phyloP scores from a whole-genome alignment of 1,140 invertebrate species.

The Musca vetustissima region DNA sequence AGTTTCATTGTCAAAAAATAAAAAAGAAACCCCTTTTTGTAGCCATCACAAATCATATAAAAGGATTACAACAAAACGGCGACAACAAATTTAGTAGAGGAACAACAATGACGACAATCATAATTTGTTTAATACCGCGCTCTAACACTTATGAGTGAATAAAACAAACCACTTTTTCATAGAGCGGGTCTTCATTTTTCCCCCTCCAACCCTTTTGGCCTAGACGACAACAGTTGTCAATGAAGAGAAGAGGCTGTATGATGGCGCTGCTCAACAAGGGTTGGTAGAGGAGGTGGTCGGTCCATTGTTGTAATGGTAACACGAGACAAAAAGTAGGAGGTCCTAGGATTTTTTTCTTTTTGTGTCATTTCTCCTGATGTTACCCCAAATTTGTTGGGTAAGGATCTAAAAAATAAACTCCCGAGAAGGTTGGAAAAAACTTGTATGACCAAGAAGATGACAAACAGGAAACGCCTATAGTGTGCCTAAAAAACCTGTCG shows the following conservation, averaged over 20 bases:
- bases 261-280: too few species aligned
- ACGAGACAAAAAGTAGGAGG: slow-evolving; percentile 31
- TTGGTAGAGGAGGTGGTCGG: too few species aligned
- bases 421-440: neutral
- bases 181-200: too few species aligned
- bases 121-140: too few species aligned
- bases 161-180: too few species aligned
- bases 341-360: neutral
- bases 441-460: slow-evolving; percentile 10
- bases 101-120: neutral
- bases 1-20: neutral
- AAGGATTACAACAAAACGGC: neutral
- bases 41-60: too few species aligned
- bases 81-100: neutral
- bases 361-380: neutral
- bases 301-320: slow-evolving; percentile 1
- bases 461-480: slow-evolving; percentile 28
- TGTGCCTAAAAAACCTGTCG: slow-evolving; percentile 3
- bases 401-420: neutral
- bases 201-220: too few species aligned
- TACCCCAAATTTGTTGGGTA: too few species aligned
- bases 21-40: too few species aligned
- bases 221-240: too few species aligned
- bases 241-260: too few species aligned
- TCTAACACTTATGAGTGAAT: too few species aligned